Conservation (phyloP, 2,113 vertebrate genomes). For the Pterophyllum scalare region DNA sequence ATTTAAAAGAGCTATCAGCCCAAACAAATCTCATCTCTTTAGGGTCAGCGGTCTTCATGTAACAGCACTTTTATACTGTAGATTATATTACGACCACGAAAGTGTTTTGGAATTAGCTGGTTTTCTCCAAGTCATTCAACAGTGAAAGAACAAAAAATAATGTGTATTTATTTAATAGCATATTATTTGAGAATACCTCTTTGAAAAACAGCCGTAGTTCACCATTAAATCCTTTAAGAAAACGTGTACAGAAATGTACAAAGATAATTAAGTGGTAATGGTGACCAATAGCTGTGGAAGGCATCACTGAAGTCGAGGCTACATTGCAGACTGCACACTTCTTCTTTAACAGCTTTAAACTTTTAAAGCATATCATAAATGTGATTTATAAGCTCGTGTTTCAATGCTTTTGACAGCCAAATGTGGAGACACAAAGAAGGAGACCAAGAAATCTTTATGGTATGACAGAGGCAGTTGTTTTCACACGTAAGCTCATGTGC, state of each 20-base stretch:
- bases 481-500: constrained; percentile 21
- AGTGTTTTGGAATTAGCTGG: background rate
- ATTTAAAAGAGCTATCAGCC: constrained; percentile 1
- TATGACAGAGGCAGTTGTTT: constrained; percentile 53
- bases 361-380: constrained; percentile 19
- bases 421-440: constrained; percentile 4
- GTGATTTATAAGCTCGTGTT: constrained; percentile 45
- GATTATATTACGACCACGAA: background rate
- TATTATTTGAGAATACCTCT: background rate
- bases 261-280: background rate
- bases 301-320: background rate
- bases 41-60: background rate
- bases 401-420: constrained; percentile 26
- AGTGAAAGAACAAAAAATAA: background rate
- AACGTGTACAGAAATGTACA: background rate
- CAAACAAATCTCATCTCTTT: constrained; percentile 2
- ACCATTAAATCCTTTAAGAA: background rate
- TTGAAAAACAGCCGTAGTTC: background rate
- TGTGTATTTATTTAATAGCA: background rate
- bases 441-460: constrained; percentile 44
- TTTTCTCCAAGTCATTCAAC: background rate
- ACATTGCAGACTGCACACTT: background rate
- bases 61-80: background rate
- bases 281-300: background rate
- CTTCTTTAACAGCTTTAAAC: background rate